Base-by-base conservation (phyloP, 2,888 invertebrate species). In the Andrena chrysosceles region DNA sequence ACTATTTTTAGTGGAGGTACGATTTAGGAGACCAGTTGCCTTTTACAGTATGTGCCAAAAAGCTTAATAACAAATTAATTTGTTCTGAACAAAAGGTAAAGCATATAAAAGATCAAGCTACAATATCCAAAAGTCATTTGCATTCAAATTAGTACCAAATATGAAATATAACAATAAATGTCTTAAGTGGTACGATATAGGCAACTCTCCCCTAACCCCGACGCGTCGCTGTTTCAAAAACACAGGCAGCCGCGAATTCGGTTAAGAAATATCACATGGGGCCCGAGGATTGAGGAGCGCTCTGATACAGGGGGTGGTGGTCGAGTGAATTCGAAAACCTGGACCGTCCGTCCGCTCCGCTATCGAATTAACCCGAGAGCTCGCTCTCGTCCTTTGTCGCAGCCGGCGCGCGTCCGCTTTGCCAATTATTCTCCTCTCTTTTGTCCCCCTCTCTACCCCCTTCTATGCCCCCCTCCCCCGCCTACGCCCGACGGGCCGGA, bases 301-400 rank as follows among this genome's bases (percentile, higher is more conserved):
- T 3, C 20, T 23, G 20, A 20, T 20, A 8, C 2, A 20, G 52
- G 54, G 54, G 23, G 8, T 2, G 42, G 16, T 10, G 56, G 56
- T 56, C 56, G 7, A 16, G 33, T 59, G 63, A 81, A 76, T 81
- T 81, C 54, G 81, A 42, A 76, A 62, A 71, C 62, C 48, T 8
- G 31, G n/a, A 23, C 26, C 35, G 5, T 54, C 49, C 16, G 10
- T 10, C 42, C 74, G 7, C 20, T 31, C 48, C 20, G 42, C 78
- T 71, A 77, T 77, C 78, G 80, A 80, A 80, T 89, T 85, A 85
- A 83, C 85, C 84, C 77, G 83, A 54, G 77, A 26, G 42, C 62
- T 48, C 31, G 76, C 56, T 20, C 62, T 48, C 7, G 62, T 69
- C 71, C 82, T 82, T 79, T 77, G 79, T 79, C 74, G 76, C 62